Evolutionary conservation across 2,113 vertebrate genomes (phyloP).

Genomic region (Corythaeola cristata): DNA sequence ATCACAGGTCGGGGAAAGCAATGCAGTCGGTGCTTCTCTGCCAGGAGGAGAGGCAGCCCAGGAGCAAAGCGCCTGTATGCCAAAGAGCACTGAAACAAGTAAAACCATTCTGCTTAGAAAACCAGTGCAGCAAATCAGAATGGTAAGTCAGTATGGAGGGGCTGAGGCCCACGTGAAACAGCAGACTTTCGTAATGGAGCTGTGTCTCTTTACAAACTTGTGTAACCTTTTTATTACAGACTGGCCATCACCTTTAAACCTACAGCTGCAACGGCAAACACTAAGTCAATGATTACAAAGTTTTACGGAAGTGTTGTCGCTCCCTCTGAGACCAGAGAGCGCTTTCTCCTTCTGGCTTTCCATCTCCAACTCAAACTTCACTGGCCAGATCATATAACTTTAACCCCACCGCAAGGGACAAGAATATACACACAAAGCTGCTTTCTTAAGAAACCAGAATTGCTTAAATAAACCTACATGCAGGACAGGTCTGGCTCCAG

Average conservation of each 20-base stretch:
- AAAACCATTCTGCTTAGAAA: conserved; percentile 39
- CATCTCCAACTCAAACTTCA: neutral
- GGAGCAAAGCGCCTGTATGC: neutral
- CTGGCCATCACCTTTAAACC: conserved; percentile 53
- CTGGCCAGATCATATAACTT: neutral
- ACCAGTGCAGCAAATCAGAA: neutral
- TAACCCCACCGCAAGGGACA: neutral
- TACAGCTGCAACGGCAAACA: neutral
- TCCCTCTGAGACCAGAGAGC: neutral
- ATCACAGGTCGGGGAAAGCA: conserved; percentile 17
- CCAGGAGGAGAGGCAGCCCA: neutral
- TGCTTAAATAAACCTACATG: neutral
- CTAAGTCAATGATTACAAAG: conserved; percentile 58
- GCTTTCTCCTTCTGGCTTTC: neutral
- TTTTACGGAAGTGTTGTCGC: neutral
- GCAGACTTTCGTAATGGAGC: neutral
- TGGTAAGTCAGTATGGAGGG: neutral
- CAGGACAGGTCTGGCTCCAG: neutral
- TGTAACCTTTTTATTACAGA: neutral
- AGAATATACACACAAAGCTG: neutral
- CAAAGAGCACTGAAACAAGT: conserved; percentile 20
- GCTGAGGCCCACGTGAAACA: neutral
- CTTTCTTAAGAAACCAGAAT: neutral
- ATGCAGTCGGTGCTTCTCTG: fast-evolving
- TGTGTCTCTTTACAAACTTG: neutral